Base-by-base conservation (phyloP, 64 coral and sea anemone genomes). In the Actinia equina region DNA sequence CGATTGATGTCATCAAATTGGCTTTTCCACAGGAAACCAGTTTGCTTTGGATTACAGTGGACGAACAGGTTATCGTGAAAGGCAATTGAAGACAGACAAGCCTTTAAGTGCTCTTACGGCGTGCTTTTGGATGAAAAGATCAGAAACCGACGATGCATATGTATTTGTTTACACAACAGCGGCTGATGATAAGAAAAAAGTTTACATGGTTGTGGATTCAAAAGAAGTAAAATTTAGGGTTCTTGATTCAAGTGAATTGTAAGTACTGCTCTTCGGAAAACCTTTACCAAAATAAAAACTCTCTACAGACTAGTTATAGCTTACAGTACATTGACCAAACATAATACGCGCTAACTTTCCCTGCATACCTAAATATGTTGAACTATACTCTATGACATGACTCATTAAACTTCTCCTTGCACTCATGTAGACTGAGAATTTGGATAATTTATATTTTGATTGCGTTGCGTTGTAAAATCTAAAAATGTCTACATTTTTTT, bases 41-140 rank as follows among this genome's bases (percentile, higher is more conserved):
- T 81, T 81, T 52, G 78, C 78, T 9, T 52, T 81, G 45, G 15
- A 81, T 2, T 81, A 74, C 69, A 16, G 4, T 52, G 14, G 14
- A 45, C 30, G 30, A 49, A 20, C 78, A 49, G 22, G 18, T 0
- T 19, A 18, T 10, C 78, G 15, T 4, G 16, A 44, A 17, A 81
- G 44, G 16, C 4, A 25, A 46, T 26, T 52, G 49, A 20, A 44
- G 52, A 81, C 42, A 52, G 78, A 49, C 15, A 44, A 81, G 45
- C 78, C 78, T 10, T 52, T 49, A 51, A 81, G 5, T 22, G 78
- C 17, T 17, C 78, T 81, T 8, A 81, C 78, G 1, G 78, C 52
- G 44, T 81, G 78, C 49, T 49, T 81, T 52, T 81, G 78, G 78
- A 49, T 52, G 16, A 81, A 80, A 80, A 52, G 26, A 74, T 7